Base-by-base conservation (phyloP, 2,888 invertebrate genomes). In the Anodontia alba region DNA sequence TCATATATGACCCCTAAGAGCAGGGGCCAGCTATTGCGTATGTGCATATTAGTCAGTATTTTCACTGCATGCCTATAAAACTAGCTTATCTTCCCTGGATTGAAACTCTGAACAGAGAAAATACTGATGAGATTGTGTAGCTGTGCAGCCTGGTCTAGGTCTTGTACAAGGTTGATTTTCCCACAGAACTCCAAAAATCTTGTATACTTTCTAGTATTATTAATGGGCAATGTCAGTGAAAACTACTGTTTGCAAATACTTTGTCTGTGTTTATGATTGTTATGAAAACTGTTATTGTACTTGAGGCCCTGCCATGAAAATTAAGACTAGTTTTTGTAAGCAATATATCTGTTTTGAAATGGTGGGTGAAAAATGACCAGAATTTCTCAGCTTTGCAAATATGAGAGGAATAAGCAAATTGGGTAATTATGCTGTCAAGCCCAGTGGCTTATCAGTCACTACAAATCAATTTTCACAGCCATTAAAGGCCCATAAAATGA, bases 271-370 rank as follows among this genome's bases (percentile, higher is more conserved):
- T 83, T 83, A 86, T 78, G 66, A 70, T 57, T 81, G 86, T 86
- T 86, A 80, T 86, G 86, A 86, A 86, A 86, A 86, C 83, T 86
- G 86, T 86, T 86, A 81, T 83, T 86, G 67, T 76, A 73, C 73
- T 80, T 76, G 33, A 42, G 42, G 1, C 15, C 29, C 46, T 42
- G 69, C 69, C 69, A 69, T 43, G 23, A 38, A 43, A 43, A 23
- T 69, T 69, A n/a, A 46, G 33, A n/a, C 10, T 26, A 43, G 20
- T 69, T 66, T 62, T 68, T 66, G 38, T 29, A 42, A 77, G 62
- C 73, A 54, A 76, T 83, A 78, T 80, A 82, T 85, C 68, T 83
- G 74, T 76, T 78, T 54, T 17, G 67, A 66, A 78, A 80, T 76
- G 76, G 54, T 29, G 70, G 46, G 76, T 82, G 82, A 82, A 85